Evolutionary conservation across 1,140 invertebrate genomes (phyloP).

Genomic region (Tetragnatha versicolor): DNA sequence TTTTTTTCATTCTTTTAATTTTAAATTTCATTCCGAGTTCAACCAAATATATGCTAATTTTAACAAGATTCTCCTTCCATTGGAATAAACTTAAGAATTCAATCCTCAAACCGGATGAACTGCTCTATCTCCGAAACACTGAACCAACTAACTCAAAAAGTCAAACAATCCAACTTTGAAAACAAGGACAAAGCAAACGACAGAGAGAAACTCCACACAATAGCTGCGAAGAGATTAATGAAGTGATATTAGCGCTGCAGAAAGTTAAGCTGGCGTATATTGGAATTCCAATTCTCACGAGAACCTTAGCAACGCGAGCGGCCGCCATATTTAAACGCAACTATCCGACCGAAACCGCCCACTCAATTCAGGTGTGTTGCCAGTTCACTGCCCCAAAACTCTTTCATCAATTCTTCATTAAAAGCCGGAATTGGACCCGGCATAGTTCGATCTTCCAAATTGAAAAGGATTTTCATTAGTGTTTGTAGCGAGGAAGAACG

Average conservation of each 20-base stretch:
- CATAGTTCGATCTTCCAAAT: constrained; percentile 29
- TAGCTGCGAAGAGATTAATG: constrained; percentile 21
- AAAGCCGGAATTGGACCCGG: constrained; percentile 29
- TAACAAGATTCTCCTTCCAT: no score
- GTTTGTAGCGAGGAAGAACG: neutral
- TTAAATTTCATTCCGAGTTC: no score
- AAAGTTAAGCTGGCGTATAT: constrained; percentile 21
- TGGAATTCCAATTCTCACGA: constrained; percentile 39
- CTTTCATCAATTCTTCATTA: constrained; percentile 52
- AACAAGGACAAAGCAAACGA: neutral
- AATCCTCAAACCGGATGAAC: no score
- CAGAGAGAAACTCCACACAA: constrained; percentile 9
- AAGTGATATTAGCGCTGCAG: constrained; percentile 26
- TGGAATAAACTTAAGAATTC: no score
- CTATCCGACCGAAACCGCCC: constrained; percentile 27
- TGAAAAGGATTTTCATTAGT: constrained; percentile 50
- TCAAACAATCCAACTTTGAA: neutral
- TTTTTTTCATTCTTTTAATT: no score
- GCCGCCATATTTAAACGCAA: constrained; percentile 48
- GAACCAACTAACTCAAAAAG: neutral
- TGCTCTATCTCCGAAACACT: no score
- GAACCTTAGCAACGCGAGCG: constrained; percentile 22
- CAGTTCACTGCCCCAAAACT: constrained; percentile 7
- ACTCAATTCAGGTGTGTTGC: neutral
- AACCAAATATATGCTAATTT: no score